Evolutionary conservation across 2,113 vertebrate species (phyloP).

Genomic region (Microtus pennsylvanicus): DNA sequence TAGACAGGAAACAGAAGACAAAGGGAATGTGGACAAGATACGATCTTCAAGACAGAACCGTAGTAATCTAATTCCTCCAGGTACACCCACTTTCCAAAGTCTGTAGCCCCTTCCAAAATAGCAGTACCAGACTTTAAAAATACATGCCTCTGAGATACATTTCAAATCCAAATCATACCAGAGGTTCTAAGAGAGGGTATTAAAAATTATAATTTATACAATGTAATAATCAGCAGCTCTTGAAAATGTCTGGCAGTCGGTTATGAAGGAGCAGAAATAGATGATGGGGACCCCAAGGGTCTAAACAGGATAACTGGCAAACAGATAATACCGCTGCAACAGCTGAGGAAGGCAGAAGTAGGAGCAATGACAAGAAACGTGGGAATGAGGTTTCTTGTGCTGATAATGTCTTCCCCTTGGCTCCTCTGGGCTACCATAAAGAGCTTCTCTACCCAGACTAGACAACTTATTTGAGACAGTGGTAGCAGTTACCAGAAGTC

Average conservation of each 20-base stretch:
- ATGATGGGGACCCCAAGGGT: not conserved
- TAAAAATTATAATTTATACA: slow-evolving; percentile 30
- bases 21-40: not conserved
- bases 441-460: not conserved
- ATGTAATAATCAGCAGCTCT: slow-evolving; percentile 9
- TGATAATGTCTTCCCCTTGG: not conserved
- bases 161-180: not conserved
- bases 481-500: not conserved
- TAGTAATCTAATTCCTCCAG: not conserved
- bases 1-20: not conserved
- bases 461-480: not conserved
- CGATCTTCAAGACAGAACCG: not conserved
- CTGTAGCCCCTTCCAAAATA: not conserved
- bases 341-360: not conserved
- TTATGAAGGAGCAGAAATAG: not conserved
- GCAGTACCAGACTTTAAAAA: not conserved
- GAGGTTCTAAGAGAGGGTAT: not conserved
- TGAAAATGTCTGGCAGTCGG: not conserved
- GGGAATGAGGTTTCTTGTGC: not conserved
- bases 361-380: not conserved
- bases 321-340: not conserved
- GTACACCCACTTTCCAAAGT: too few relatives aligned
- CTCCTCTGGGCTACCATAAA: not conserved
- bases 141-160: not conserved
- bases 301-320: not conserved